Conservation (phyloP, 2,113 vertebrate genomes). For the Haliaeetus leucogaster region DNA sequence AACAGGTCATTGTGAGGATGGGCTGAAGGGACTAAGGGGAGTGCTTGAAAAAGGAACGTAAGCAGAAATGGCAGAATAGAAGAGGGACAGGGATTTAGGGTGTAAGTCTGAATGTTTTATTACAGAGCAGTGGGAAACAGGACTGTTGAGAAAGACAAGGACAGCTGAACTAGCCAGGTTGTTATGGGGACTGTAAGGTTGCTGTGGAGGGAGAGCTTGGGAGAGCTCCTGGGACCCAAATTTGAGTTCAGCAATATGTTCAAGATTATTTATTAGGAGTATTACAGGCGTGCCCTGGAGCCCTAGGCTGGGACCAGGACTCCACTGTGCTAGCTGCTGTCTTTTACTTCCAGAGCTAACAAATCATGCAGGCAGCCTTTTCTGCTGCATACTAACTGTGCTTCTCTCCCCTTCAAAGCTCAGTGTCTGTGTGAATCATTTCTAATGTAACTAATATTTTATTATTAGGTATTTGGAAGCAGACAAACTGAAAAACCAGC, state of each 20-base stretch:
- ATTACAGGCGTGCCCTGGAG: not conserved
- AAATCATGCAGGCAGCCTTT: not conserved
- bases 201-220: not conserved
- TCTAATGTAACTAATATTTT: not conserved
- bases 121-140: not conserved
- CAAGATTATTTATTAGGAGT: slow-evolving; percentile 3
- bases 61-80: not conserved
- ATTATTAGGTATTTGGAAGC: slow-evolving; percentile 7
- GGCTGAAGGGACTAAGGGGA: not conserved
- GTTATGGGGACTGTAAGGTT: not conserved
- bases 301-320: not conserved
- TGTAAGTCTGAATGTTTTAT: not conserved
- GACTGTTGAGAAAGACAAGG: not conserved
- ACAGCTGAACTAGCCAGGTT: not conserved
- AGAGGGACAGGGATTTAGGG: not conserved
- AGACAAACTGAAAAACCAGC: not conserved
- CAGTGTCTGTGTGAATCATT: not conserved
- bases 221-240: not conserved
- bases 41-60: not conserved
- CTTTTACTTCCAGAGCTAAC: slow-evolving; percentile 3
- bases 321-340: not conserved
- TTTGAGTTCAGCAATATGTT: not conserved
- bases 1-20: not conserved
- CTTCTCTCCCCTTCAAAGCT: not conserved
- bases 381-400: not conserved